Conservation (phyloP, 2,888 invertebrate genomes). For the Perizoma flavofasciatum region DNA sequence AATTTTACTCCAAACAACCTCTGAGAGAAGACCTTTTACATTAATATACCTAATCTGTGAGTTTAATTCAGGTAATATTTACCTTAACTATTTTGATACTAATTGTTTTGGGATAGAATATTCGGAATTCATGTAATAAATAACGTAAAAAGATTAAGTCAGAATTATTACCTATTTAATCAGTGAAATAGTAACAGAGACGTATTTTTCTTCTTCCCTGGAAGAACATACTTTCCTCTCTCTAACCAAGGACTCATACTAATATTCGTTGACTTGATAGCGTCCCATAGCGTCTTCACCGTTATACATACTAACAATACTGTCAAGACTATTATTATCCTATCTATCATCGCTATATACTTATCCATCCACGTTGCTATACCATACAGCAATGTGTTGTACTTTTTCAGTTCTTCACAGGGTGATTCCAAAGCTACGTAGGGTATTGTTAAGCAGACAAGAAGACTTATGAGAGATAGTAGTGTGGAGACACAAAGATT, state of each 20-base stretch:
- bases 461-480: conserved; percentile 48
- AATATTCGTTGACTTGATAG: conserved; percentile 51
- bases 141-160: too few relatives aligned
- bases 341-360: conserved; percentile 48
- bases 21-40: too few relatives aligned
- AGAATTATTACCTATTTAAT: too few relatives aligned
- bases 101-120: too few relatives aligned
- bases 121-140: too few relatives aligned
- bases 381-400: conserved; percentile 38
- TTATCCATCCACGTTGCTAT: conserved; percentile 42
- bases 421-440: conserved; percentile 50
- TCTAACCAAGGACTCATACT: conserved; percentile 57
- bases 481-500: conserved; percentile 53
- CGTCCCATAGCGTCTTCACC: conserved; percentile 47
- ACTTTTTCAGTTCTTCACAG: conserved; percentile 45
- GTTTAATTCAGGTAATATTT: too few relatives aligned
- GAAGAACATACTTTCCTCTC: conserved; percentile 47
- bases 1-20: too few relatives aligned
- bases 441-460: conserved; percentile 56
- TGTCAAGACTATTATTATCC: conserved; percentile 46
- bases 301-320: conserved; percentile 46
- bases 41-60: too few relatives aligned
- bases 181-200: conserved; percentile 5
- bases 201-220: conserved; percentile 16
- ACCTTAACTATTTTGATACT: too few relatives aligned